These are phyloP conservation scores for Lasiurus cinereus DNA, from an alignment of 2,113 vertebrate species.

Conservation along the genomic window DNA sequence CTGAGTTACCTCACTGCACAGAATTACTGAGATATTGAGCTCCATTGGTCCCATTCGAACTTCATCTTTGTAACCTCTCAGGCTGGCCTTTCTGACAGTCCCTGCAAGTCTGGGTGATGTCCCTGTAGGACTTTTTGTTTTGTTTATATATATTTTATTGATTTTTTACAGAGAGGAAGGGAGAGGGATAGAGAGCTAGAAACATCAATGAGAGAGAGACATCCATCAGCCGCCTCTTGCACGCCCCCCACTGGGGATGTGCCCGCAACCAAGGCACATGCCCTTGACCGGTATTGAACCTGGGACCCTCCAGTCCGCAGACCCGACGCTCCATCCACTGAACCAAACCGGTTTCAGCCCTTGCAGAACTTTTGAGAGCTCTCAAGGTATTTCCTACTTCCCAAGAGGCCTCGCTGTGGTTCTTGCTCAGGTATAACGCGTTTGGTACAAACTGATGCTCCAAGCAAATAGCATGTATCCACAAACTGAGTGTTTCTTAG, in stretches of 20 bases:
- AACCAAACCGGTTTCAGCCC: no score
- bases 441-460: background rate
- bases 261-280: no score
- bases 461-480: slow-evolving; percentile 19
- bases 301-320: no score
- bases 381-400: background rate
- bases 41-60: background rate
- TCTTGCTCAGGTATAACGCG: slow-evolving; percentile 50
- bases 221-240: no score
- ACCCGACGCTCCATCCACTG: no score
- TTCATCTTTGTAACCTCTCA: background rate
- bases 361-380: background rate
- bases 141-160: no score
- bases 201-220: no score
- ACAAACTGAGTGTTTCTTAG: slow-evolving; percentile 31
- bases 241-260: no score
- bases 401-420: background rate
- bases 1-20: background rate
- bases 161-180: no score
- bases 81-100: background rate
- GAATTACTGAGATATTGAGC: background rate
- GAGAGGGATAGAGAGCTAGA: no score
- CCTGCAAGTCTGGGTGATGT: background rate
- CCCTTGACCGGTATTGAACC: no score
- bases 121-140: no score